Evolutionary conservation across 2,113 vertebrate genomes (phyloP), one percentile per base, ranked within the genome.

Genomic region (Paramormyrops kingsleyae): DNA sequence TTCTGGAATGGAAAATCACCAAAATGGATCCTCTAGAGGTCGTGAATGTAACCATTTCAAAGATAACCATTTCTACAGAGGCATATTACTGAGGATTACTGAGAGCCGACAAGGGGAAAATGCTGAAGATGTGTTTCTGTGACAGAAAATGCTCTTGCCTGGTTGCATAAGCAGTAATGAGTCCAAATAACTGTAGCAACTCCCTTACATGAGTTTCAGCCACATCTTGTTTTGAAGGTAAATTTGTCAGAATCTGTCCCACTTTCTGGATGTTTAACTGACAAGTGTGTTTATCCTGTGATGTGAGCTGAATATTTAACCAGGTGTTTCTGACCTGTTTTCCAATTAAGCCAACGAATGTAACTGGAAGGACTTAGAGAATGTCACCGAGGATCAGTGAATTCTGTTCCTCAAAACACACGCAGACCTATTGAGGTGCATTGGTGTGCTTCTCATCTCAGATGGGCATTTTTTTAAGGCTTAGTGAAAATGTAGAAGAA

Each of bases 301-400:
- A 87, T 17, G 5, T 56, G n/a, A 50, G 62, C 62, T 70, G 62
- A 52, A 53, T 56, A 12, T 87, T 56, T 21, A 35, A 19, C 74
- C 74, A 80, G 31, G 74, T 80, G 31, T 39, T 27, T 80, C 15
- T 80, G 35, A 80, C 35, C 17, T 39, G 35, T 80, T 80, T 35
- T 80, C 74, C 35, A 80, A 80, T 80, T 80, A 53, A 27, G n/a
- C 47, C 24, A 17, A 56, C 5, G 27, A 5, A 53, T 47, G 27
- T 19, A 87, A 53, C 47, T 87, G 13, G 50, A 15, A 53, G n/a
- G 47, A 35, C 97, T 96, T 96, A 96, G 95, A 96, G 95, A 86
- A 52, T 35, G 8, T 52, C 12, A 17, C 50, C 15, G 3, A 15
- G 44, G 5, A 52, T 47, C n/a, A 52, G 95, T 95, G 90, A 94